phyloP scores from a whole-genome alignment of 2,888 invertebrate genomes.

The Harpalus rubripes region DNA sequence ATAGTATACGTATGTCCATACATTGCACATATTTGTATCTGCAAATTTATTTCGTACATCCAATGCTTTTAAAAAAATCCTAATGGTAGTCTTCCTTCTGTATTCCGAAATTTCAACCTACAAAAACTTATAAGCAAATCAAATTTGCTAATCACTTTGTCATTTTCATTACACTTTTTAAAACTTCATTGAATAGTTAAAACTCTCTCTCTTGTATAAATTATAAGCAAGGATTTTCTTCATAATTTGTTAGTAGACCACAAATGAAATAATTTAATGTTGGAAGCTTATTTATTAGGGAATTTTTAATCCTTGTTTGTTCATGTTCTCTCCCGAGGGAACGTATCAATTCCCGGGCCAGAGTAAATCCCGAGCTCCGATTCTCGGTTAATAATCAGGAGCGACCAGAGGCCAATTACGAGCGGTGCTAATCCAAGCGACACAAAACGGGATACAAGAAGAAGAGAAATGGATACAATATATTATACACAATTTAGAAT shows the following conservation, averaged over 20 bases:
- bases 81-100: not conserved
- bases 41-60: not conserved
- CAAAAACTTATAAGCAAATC: not conserved
- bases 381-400: not conserved
- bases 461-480: not conserved
- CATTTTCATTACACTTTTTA: not conserved
- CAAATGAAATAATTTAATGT: not conserved
- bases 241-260: not conserved
- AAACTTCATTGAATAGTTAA: not conserved
- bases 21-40: not conserved
- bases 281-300: not conserved
- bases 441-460: not conserved
- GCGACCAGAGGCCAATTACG: not conserved
- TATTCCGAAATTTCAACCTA: not conserved
- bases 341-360: not conserved
- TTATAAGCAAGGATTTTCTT: not conserved
- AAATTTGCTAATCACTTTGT: not conserved
- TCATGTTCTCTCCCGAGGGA: not conserved
- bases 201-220: not conserved
- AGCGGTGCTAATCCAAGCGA: not conserved
- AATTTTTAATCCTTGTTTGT: not conserved
- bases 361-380: not conserved
- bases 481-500: not conserved
- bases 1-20: too few relatives aligned
- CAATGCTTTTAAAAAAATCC: not conserved